Evolutionary conservation across 2,797 vertebrate species (phyloP), one percentile per base, ranked within the genome.

Genomic region (Intellagama lesueurii): DNA sequence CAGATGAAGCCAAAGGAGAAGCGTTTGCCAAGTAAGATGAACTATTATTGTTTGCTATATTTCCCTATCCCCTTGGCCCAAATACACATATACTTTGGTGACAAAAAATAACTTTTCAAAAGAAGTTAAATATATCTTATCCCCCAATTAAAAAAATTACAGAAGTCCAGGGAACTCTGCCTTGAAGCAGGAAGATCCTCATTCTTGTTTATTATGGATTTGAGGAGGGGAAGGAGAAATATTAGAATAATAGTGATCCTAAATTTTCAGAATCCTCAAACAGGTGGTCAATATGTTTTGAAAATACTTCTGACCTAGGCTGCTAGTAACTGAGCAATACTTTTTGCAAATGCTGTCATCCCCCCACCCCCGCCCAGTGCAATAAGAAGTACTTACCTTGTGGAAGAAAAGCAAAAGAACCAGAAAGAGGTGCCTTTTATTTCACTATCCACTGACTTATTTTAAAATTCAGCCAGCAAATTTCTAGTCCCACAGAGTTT

Each of bases 21-120:
- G 77, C 72, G 87, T 89, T 88, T 76, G 83, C 83, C 87, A 91
- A 88, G 89, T 90, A 84, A 91, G 5, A 89, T 87, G 81, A 84
- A 70, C 91, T 24, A 82, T 64, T 87, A 90, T 83, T 90, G 87
- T 30, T 24, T 26, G 64, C 12, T 9, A 35, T 6, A 81, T 9
- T n/a, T 69, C 14, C 69, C 84, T 9, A 11, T 69, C 14, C 69
- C 84, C 52, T 0, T 7, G 72, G 19, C 32, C 30, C 52, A 56
- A 60, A 52, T 30, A 66, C 7, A 56, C 14, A 89, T 69, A 79
- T 88, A 84, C 88, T 4, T 44, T 70, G 28, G 64, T 60, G 14
- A 83, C 30, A n/a, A 68, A 70, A 84, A 78, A 49, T 9, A 5
- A 1, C 75, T 52, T 56, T 66, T 30, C 40, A 75, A 12, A 78